Evolutionary conservation across 1,140 invertebrate species (phyloP).

Genomic region (Papilio polyxenes): DNA sequence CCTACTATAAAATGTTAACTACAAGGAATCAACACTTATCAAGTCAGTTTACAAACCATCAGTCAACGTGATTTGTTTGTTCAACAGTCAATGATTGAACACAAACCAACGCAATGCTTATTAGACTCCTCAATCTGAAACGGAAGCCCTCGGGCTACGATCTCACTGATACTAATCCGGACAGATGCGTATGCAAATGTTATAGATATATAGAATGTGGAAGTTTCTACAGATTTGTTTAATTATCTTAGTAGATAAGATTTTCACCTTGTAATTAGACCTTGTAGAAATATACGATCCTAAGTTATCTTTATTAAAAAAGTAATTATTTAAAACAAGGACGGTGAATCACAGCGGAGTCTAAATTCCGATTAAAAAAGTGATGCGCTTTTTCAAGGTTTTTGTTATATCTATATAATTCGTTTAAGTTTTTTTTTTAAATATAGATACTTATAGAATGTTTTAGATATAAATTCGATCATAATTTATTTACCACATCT

Average conservation of each 20-base stretch:
- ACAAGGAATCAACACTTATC: slow-evolving; percentile 12
- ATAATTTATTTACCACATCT: not conserved
- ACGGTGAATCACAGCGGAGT: too few species aligned
- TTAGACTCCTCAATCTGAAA: slow-evolving; percentile 40
- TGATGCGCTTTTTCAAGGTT: too few species aligned
- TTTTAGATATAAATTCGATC: not conserved
- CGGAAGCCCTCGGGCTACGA: slow-evolving; percentile 43
- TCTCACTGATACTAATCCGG: slow-evolving; percentile 49
- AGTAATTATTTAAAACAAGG: too few species aligned
- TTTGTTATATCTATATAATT: too few species aligned
- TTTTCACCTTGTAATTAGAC: too few species aligned
- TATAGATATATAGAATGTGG: slow-evolving; percentile 32
- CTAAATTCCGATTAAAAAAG: too few species aligned
- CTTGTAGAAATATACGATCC: too few species aligned
- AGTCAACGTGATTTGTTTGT: slow-evolving; percentile 14
- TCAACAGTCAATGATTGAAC: slow-evolving; percentile 18
- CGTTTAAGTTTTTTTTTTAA: too few species aligned
- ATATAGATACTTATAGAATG: not conserved
- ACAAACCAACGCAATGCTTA: slow-evolving; percentile 37
- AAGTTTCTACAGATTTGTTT: not conserved
- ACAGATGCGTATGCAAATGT: slow-evolving; percentile 50
- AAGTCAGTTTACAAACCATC: slow-evolving; percentile 25
- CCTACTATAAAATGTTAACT: not conserved
- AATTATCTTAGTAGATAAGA: not conserved
- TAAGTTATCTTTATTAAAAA: too few species aligned